Conservation (phyloP, 2,888 invertebrate genomes). For the Saturnia pavonia region DNA sequence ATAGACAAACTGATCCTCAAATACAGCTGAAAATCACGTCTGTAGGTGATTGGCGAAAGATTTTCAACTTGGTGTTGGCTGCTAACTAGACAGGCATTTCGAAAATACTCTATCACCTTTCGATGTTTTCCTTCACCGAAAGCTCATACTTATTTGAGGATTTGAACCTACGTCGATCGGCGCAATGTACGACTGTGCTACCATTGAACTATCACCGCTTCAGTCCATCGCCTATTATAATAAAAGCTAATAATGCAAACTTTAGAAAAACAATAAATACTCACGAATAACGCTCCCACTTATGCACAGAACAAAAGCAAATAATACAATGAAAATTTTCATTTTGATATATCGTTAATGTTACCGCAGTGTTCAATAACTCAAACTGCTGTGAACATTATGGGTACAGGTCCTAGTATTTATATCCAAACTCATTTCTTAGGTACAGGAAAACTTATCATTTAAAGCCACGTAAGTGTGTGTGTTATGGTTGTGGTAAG, state of each 20-base stretch:
- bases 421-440: neutral
- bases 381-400: neutral
- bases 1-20: neutral
- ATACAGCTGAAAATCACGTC: neutral
- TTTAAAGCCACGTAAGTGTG: neutral
- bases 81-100: no score
- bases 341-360: neutral
- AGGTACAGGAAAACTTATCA: neutral
- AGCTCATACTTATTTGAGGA: no score
- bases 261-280: neutral
- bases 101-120: no score
- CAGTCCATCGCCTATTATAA: neutral
- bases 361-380: neutral
- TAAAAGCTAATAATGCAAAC: neutral
- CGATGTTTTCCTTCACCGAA: no score
- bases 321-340: neutral
- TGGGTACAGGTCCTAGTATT: neutral
- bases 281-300: neutral
- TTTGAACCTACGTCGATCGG: no score
- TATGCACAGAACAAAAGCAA: neutral
- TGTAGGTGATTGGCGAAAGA: neutral
- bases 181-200: no score
- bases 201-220: no score
- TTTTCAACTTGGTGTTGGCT: no score
- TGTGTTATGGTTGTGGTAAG: neutral